These are phyloP conservation scores for Papilio protenor DNA, from an alignment of 2,888 invertebrate species.

Conservation along the genomic window DNA sequence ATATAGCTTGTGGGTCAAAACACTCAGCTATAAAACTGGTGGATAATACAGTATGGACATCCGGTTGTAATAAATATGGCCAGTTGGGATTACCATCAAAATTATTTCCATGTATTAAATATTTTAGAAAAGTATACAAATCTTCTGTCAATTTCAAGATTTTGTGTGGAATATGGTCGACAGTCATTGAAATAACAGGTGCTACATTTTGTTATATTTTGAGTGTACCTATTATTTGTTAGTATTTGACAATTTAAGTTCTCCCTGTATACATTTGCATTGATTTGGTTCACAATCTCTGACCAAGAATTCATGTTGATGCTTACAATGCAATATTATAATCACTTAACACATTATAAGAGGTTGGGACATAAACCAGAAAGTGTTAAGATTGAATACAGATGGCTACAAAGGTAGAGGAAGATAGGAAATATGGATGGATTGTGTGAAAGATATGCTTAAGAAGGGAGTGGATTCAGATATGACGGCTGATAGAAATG, in stretches of 20 bases:
- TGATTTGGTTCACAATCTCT: too few species aligned
- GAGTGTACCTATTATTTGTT: background rate
- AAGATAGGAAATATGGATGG: too few species aligned
- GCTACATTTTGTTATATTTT: too few species aligned
- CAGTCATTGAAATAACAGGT: conserved; percentile 55
- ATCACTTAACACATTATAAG: too few species aligned
- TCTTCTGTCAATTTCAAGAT: conserved; percentile 55
- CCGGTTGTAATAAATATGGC: conserved; percentile 93
- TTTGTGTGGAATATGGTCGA: conserved; percentile 73
- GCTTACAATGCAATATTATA: too few species aligned
- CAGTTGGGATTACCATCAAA: conserved; percentile 85
- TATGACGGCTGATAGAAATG: too few species aligned
- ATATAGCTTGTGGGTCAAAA: conserved; percentile 90
- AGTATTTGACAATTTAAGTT: background rate
- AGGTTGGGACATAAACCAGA: too few species aligned
- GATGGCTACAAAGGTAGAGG: too few species aligned
- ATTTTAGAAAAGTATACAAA: conserved; percentile 64
- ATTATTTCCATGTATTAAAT: conserved; percentile 56
- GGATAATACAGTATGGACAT: conserved; percentile 87
- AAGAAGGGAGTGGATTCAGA: too few species aligned
- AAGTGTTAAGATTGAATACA: too few species aligned
- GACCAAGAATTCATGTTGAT: too few species aligned
- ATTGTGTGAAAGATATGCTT: too few species aligned
- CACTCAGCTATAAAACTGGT: conserved; percentile 90
- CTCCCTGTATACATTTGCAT: background rate